Conservation (phyloP, 2,797 vertebrate genomes). For the Galaxias olidus region DNA sequence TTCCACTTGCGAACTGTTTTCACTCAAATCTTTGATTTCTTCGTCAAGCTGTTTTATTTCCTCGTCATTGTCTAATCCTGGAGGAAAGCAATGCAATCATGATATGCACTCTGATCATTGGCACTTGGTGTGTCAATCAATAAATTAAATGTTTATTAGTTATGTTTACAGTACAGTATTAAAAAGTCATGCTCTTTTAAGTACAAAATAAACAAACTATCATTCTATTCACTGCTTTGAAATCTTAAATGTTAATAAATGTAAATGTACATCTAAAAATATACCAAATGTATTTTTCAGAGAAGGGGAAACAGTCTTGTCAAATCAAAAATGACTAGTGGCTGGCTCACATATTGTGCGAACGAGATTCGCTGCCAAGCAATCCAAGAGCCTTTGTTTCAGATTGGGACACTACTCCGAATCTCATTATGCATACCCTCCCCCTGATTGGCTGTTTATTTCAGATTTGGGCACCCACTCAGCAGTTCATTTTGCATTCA, state of each 20-base stretch:
- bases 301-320: neutral
- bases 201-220: no score
- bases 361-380: constrained; percentile 39
- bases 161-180: neutral
- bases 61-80: constrained; percentile 95
- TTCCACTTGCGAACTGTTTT: constrained; percentile 98
- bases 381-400: constrained; percentile 36
- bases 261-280: no score
- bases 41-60: constrained; percentile 98
- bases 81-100: constrained; percentile 18
- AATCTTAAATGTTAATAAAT: no score
- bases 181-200: no score
- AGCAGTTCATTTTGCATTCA: constrained; percentile 14
- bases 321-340: constrained; percentile 22
- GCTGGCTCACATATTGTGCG: constrained; percentile 20
- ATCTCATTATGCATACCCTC: constrained; percentile 29
- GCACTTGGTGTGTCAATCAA: neutral
- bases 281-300: no score
- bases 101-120: neutral
- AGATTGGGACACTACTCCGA: constrained; percentile 14
- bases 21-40: constrained; percentile 97
- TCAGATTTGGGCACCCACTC: constrained; percentile 24
- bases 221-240: no score
- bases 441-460: constrained; percentile 39
- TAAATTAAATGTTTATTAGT: neutral